phyloP scores from a whole-genome alignment of 2,113 vertebrate genomes.

The Pachypanchax playfairii region DNA sequence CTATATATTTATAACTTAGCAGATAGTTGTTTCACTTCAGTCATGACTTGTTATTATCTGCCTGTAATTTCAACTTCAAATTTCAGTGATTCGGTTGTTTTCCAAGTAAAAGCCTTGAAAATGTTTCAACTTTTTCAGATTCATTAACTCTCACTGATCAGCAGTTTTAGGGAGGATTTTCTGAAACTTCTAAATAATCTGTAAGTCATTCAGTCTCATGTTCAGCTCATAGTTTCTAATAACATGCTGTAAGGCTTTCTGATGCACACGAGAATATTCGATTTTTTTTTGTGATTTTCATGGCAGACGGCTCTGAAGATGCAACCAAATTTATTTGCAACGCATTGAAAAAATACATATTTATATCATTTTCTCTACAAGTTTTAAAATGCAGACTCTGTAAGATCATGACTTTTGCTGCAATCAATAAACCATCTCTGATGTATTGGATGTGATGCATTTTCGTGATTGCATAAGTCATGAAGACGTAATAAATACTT shows the following conservation, averaged over 20 bases:
- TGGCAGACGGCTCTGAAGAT: background rate
- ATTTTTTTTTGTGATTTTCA: background rate
- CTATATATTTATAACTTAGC: background rate
- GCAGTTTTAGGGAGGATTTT: background rate
- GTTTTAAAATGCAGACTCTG: slow-evolving; percentile 5
- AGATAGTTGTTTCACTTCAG: background rate
- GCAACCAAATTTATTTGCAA: background rate
- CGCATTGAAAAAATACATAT: background rate
- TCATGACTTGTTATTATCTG: slow-evolving; percentile 5
- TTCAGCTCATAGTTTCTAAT: background rate
- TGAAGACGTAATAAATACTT: slow-evolving; percentile 15
- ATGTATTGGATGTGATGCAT: slow-evolving; percentile 8
- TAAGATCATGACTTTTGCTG: slow-evolving; percentile 1
- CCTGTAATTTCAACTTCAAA: background rate
- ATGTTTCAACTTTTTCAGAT: background rate
- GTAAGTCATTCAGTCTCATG: background rate
- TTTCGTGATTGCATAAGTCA: slow-evolving; percentile 15
- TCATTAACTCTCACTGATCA: background rate
- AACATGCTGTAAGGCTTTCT: background rate
- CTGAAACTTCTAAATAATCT: background rate
- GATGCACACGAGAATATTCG: too few species aligned
- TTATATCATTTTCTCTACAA: background rate
- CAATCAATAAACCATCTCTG: slow-evolving; percentile 2
- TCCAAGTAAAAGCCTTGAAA: background rate
- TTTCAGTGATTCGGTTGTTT: background rate